Conservation (phyloP, 2,888 invertebrate genomes). For the Drosophila ustulata region DNA sequence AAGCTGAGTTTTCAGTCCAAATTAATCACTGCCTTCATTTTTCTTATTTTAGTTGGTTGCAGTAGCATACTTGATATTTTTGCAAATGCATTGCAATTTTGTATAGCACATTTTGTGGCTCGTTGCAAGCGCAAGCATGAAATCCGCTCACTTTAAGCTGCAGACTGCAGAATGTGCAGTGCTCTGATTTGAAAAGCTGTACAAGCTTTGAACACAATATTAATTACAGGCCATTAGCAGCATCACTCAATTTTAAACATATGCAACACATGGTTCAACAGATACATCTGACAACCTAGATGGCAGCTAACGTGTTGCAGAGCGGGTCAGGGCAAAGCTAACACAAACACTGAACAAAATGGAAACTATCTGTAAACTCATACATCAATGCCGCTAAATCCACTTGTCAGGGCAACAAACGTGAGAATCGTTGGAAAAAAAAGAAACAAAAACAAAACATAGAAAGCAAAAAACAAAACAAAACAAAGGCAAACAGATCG, state of each 20-base stretch:
- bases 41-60: not conserved
- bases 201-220: conserved; percentile 55
- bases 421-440: conserved; percentile 71
- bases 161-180: conserved; percentile 13
- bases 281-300: conserved; percentile 19
- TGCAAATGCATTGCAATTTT: conserved; percentile 19
- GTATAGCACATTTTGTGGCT: conserved; percentile 11
- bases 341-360: conserved; percentile 33
- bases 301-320: conserved; percentile 18
- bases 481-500: conserved; percentile 69
- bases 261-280: conserved; percentile 58
- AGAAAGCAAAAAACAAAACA: conserved; percentile 30
- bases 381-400: conserved; percentile 81
- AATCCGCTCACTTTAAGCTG: conserved; percentile 43
- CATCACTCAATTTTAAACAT: conserved; percentile 73
- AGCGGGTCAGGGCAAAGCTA: conserved; percentile 5
- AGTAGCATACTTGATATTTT: conserved; percentile 10
- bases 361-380: conserved; percentile 73
- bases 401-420: conserved; percentile 78
- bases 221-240: conserved; percentile 74
- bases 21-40: not conserved
- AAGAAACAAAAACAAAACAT: conserved; percentile 24
- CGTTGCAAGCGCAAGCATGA: conserved; percentile 9
- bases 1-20: not conserved
- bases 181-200: conserved; percentile 48